Conservation (phyloP, 2,797 vertebrate genomes). For the Anisognathus igniventris region DNA sequence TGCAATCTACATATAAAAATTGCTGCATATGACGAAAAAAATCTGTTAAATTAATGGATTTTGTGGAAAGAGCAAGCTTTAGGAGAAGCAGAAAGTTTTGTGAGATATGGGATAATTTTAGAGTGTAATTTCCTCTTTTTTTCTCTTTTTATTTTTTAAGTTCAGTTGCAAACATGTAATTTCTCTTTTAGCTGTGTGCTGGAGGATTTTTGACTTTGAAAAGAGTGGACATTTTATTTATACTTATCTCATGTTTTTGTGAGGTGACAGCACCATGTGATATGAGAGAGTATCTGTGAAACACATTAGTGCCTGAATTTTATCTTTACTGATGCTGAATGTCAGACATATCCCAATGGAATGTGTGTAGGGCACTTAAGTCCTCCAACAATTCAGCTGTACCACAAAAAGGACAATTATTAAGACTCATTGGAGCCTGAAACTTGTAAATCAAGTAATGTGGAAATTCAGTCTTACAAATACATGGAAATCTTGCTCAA, state of each 20-base stretch:
- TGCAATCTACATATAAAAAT: background rate
- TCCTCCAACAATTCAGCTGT: background rate
- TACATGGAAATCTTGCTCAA: background rate
- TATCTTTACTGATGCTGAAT: background rate
- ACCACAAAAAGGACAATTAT: background rate
- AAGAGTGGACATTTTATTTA: background rate
- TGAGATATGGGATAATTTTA: background rate
- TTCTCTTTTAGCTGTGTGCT: background rate
- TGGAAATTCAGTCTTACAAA: background rate
- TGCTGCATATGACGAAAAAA: background rate
- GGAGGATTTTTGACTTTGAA: background rate
- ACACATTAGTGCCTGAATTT: background rate
- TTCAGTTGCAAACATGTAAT: rapidly evolving
- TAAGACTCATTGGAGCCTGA: background rate
- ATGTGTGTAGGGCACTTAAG: background rate
- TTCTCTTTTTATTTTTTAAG: background rate
- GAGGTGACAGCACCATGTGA: background rate
- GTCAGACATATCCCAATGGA: background rate
- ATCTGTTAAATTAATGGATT: background rate
- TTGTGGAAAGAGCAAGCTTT: background rate
- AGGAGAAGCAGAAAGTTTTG: background rate
- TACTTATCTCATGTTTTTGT: background rate
- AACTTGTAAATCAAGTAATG: background rate
- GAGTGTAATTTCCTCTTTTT: background rate
- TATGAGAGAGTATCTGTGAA: background rate